Evolutionary conservation across 2,888 invertebrate genomes (phyloP).

Genomic region (Rhamnusium bicolor): DNA sequence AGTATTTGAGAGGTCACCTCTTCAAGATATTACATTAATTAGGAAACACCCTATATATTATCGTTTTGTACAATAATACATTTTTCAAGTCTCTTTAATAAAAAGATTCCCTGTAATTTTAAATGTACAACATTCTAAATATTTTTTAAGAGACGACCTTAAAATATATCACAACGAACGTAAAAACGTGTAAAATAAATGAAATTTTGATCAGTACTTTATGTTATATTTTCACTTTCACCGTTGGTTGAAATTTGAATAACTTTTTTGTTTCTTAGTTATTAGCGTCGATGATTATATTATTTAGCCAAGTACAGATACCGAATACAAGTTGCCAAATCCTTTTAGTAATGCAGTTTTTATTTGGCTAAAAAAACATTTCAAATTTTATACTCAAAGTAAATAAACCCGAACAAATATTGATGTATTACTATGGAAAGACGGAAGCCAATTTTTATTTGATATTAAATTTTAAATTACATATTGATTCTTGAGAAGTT

Average conservation of each 20-base stretch:
- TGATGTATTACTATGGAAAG: constrained; percentile 9
- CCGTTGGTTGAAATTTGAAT: background rate
- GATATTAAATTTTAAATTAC: constrained; percentile 33
- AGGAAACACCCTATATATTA: too few species aligned
- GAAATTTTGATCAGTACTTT: background rate
- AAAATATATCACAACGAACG: background rate
- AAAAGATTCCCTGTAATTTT: background rate
- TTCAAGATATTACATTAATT: too few species aligned
- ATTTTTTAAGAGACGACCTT: background rate
- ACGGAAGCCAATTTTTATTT: constrained; percentile 27
- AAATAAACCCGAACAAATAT: constrained; percentile 21
- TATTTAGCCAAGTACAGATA: background rate
- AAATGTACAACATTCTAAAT: background rate
- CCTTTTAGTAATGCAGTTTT: background rate
- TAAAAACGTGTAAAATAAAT: background rate
- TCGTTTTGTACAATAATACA: too few species aligned
- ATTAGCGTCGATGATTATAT: background rate
- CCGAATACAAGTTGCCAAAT: background rate
- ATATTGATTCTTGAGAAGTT: constrained; percentile 21
- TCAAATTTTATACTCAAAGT: constrained; percentile 6
- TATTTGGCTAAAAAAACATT: constrained; percentile 8
- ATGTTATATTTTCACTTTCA: background rate
- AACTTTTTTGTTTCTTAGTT: background rate
- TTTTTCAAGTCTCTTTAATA: too few species aligned
- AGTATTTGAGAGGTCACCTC: too few species aligned